A percentile compares a stretch with the other conserved stretches of the same genome.
Conservation (phyloP, 2,888 invertebrate genomes). For the Euplexia lucipara region DNA sequence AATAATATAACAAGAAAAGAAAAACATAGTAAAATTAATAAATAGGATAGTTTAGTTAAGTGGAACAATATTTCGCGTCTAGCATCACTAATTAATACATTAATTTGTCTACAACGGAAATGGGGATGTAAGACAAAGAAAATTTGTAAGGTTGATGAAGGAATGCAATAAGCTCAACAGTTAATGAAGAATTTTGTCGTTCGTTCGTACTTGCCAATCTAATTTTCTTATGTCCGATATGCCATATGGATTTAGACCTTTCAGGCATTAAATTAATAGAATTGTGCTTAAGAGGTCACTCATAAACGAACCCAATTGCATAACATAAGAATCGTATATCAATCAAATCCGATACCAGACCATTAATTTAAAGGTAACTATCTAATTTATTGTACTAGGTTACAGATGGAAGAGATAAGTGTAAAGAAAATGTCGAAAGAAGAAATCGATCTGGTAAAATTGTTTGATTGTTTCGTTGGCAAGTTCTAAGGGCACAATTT, state of each 20-base stretch:
- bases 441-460: slow-evolving; percentile 55
- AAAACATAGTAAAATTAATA: slow-evolving; percentile 41
- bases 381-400: slow-evolving; percentile 53
- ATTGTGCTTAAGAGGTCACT: slow-evolving; percentile 21
- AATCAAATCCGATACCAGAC: slow-evolving; percentile 50
- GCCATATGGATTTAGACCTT: slow-evolving; percentile 18
- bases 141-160: slow-evolving; percentile 48
- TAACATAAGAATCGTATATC: slow-evolving; percentile 54
- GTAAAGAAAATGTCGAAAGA: slow-evolving; percentile 24
- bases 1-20: slow-evolving; percentile 34
- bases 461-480: slow-evolving; percentile 66
- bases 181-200: slow-evolving; percentile 64
- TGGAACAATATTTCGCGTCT: slow-evolving; percentile 40
- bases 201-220: slow-evolving; percentile 74
- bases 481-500: slow-evolving; percentile 75
- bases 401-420: slow-evolving; percentile 43
- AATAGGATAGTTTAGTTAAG: slow-evolving; percentile 35
- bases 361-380: slow-evolving; percentile 28
- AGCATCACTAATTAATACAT: slow-evolving; percentile 57
- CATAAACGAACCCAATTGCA: slow-evolving; percentile 13
- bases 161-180: slow-evolving; percentile 70
- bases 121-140: slow-evolving; percentile 4
- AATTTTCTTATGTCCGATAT: slow-evolving; percentile 50
- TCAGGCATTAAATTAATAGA: slow-evolving; percentile 14
- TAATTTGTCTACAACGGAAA: slow-evolving; percentile 41